Evolutionary conservation across 2,797 vertebrate species (phyloP).

Genomic region (Syngnathus rostellatus): DNA sequence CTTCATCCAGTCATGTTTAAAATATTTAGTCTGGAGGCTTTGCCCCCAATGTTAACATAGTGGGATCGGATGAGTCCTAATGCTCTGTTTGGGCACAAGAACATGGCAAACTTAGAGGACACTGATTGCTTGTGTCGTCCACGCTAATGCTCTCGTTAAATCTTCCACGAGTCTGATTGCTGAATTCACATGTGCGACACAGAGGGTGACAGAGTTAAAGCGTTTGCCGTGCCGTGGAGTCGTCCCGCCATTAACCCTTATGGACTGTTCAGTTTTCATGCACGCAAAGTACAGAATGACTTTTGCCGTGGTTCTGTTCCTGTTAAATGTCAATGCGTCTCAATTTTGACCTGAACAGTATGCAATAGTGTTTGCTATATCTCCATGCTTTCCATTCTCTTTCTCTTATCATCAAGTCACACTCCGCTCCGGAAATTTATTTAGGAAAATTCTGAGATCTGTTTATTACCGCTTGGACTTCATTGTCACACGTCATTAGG

Average conservation of each 20-base stretch:
- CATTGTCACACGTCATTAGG: conserved; percentile 72
- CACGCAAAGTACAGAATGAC: neutral
- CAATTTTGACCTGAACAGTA: neutral
- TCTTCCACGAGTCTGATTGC: conserved; percentile 52
- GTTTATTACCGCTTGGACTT: conserved; percentile 57
- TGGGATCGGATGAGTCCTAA: conserved; percentile 43
- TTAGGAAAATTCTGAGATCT: conserved; percentile 63
- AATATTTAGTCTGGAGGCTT: neutral
- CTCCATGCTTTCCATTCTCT: conserved; percentile 7
- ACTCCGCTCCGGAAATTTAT: conserved; percentile 56
- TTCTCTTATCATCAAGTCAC: conserved; percentile 28
- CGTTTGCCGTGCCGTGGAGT: conserved; percentile 19
- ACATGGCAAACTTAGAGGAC: conserved; percentile 49
- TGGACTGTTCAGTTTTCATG: neutral
- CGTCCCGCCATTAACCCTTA: conserved; percentile 24
- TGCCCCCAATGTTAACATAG: conserved; percentile 28
- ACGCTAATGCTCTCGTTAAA: conserved; percentile 68
- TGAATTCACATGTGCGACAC: conserved; percentile 47
- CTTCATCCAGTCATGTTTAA: neutral
- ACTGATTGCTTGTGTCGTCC: conserved; percentile 67
- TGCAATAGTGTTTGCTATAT: neutral
- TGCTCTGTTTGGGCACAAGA: conserved; percentile 49
- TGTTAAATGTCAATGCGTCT: neutral
- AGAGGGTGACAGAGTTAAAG: conserved; percentile 26
- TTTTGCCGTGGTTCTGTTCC: neutral